Base-by-base conservation (phyloP, 2,797 vertebrate species). In the Hemibagrus guttatus region DNA sequence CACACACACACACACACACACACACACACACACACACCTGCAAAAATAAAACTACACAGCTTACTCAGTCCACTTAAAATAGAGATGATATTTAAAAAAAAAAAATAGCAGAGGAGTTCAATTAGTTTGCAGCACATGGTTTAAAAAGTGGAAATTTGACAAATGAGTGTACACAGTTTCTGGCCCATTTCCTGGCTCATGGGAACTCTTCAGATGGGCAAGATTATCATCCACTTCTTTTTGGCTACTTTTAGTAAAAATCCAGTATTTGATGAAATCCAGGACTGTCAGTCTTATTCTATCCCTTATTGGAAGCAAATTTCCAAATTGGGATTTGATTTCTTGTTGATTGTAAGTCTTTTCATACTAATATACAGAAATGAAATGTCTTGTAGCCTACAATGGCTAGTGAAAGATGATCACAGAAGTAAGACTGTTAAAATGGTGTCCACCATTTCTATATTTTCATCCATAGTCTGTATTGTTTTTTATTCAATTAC, bases 81-180 rank as follows among this genome's bases (percentile, higher is more conserved):
- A 85, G 72, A 78, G n/a, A 49, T 79, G 72, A 64, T 86, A 42
- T 39, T 39, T 39, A 39, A 83, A 83, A 80, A 39, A 83, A 83
- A 80, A 16, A 83, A 83, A 76, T 68, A 71, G 46, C 35, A 23
- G n/a, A 66, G 75, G 79, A 84, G 16, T 76, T 71, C 1, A 26
- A 64, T 86, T 49, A 76, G 87, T 84, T 72, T 61, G n/a, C 0
- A 35, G 81, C 72, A 84, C 66, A 56, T 59, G 76, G 81, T 31
- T 54, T 74, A 84, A 83, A 90, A n/a, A 12, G 7, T 12, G 12
- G 46, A 82, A 56, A 64, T 75, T n/a, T 49, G 49, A 86, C n/a
- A 84, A 69, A 83, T 80, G 31, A 87, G 82, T 84, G 28, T 21
- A 23, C 75, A 58, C 49, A 54, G 9, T 31, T 76, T 80, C 31